Evolutionary conservation across 2,113 vertebrate genomes (phyloP).

Genomic region (Sturnira hondurensis): DNA sequence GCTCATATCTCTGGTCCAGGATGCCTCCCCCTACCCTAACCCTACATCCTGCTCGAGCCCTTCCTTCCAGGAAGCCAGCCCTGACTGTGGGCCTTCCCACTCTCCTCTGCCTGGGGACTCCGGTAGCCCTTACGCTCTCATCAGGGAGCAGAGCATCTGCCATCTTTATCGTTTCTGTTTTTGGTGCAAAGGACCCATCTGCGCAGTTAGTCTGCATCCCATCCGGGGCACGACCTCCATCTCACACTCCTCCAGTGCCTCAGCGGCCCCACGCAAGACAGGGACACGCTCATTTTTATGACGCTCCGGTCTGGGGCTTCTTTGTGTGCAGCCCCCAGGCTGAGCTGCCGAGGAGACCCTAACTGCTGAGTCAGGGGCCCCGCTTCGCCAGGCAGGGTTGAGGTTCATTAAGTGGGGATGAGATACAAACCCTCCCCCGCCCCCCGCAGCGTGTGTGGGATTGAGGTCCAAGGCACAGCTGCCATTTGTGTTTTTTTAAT

Average conservation of each 20-base stretch:
- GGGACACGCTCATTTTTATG: background rate
- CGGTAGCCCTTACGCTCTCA: no score
- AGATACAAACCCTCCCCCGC: slow-evolving; percentile 41
- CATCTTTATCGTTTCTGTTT: background rate
- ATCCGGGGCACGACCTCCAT: background rate
- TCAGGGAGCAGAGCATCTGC: background rate
- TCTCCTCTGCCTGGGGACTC: background rate
- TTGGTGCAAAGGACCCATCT: background rate
- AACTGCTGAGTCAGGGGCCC: slow-evolving; percentile 66
- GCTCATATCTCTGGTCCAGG: background rate
- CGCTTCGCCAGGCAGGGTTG: background rate
- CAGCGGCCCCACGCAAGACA: background rate
- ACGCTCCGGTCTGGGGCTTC: background rate
- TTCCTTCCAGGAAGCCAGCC: background rate
- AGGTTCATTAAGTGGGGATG: slow-evolving; percentile 41
- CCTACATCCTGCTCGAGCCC: no score
- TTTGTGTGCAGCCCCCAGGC: background rate
- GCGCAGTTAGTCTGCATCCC: background rate
- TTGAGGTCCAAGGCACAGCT: slow-evolving; percentile 60
- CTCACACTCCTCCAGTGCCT: background rate
- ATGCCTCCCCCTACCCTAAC: background rate
- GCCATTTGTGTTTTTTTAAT: slow-evolving; percentile 48
- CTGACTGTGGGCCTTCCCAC: background rate
- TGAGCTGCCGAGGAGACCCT: slow-evolving; percentile 30
- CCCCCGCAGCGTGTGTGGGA: background rate